Base-by-base conservation (phyloP, 2,113 vertebrate genomes). In the Chamaetylas fuelleborni region DNA sequence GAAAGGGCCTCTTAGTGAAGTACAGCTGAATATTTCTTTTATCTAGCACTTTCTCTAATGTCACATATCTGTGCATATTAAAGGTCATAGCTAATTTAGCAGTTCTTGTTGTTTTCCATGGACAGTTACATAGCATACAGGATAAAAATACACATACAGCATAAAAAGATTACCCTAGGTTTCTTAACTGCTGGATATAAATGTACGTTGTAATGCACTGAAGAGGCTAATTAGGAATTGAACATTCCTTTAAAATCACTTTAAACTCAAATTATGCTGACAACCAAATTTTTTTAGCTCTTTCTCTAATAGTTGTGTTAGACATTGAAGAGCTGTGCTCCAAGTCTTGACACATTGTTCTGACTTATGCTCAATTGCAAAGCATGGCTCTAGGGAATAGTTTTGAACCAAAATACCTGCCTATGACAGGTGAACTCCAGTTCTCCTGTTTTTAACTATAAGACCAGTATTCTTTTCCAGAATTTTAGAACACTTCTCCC, bases 391-490 rank as follows among this genome's bases (percentile, higher is more conserved):
- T 89, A 87, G 92, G 81, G 93, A 92, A 93, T 92, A 89, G 67
- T 95, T 97, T 97, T 95, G 91, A 97, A 97, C 94, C 90, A 81
- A 97, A 97, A 94, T 97, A 95, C 89, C 90, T 95, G 78, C 96
- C 93, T 96, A 65, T 98, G 97, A 98, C 97, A 98, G 95, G 85
- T 97, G 95, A 98, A 98, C 95, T 93, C 94, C 90, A 95, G 81
- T 43, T 91, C 80, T 96, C 53, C 33, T 3, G 60, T 90, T 95
- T 95, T 95, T 96, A 97, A 97, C 94, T 96, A 95, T 65, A 97
- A 97, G 97, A 87, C 89, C 93, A 91, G 88, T 94, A 97, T 97
- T 94, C 93, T 97, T 95, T 91, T 82, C 83, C 69, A 80, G 86
- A 92, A 57, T 95, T 95, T 91, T 84, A 33, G 19, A 94, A 38